Conservation (phyloP, 1,140 invertebrate species). For the Gryon sp. region DNA sequence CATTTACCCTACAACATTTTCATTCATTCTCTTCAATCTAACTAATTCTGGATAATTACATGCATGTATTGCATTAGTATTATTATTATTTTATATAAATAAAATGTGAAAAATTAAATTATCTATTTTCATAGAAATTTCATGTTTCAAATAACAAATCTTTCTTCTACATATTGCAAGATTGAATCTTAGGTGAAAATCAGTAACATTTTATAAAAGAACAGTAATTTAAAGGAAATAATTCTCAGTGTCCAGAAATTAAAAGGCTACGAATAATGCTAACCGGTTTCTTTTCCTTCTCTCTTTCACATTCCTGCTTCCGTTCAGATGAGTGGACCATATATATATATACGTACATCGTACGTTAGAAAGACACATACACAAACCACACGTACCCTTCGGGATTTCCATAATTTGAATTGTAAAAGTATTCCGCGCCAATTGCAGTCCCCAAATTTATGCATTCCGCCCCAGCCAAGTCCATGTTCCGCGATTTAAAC, state of each 20-base stretch:
- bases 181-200: slow-evolving; percentile 50
- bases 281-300: slow-evolving; percentile 59
- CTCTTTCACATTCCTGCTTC: too few relatives aligned
- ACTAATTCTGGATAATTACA: too few relatives aligned
- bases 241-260: slow-evolving; percentile 35
- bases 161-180: slow-evolving; percentile 35
- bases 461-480: slow-evolving; percentile 55
- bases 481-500: slow-evolving; percentile 55
- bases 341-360: slow-evolving; percentile 10
- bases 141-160: background rate
- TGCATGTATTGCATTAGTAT: too few relatives aligned
- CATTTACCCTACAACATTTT: too few relatives aligned
- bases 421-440: slow-evolving; percentile 74
- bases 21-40: too few relatives aligned
- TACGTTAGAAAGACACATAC: slow-evolving; percentile 19
- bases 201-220: slow-evolving; percentile 10
- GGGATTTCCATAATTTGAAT: slow-evolving; percentile 76
- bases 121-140: too few relatives aligned
- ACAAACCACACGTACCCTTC: slow-evolving; percentile 47
- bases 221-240: slow-evolving; percentile 46
- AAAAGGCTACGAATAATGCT: slow-evolving; percentile 46
- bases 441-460: slow-evolving; percentile 71
- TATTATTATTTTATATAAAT: too few relatives aligned
- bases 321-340: slow-evolving; percentile 40
- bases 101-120: too few relatives aligned